These are phyloP conservation scores for Nipponacmea schrenckii DNA, from an alignment of 2,888 invertebrate species.

Conservation along the genomic window DNA sequence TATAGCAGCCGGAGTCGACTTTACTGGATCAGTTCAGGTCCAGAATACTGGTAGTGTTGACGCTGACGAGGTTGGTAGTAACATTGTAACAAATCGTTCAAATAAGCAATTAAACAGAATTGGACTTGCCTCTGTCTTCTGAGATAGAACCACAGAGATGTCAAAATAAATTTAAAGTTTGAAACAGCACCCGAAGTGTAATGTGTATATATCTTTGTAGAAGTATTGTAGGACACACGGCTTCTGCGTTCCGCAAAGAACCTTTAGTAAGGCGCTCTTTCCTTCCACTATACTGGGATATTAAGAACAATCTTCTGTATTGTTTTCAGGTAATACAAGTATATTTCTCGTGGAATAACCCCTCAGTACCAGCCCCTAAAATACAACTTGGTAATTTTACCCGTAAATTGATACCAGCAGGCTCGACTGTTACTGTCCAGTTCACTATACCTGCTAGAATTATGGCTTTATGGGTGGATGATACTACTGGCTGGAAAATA, in stretches of 20 bases:
- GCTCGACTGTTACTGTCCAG: slow-evolving; percentile 7
- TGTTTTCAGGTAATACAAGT: slow-evolving; percentile 43
- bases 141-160: no score
- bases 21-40: slow-evolving; percentile 36
- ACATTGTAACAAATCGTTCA: no score
- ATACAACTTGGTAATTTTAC: slow-evolving; percentile 43
- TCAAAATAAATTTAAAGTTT: no score
- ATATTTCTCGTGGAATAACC: slow-evolving; percentile 42
- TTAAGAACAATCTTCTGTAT: background rate
- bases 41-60: slow-evolving; percentile 41
- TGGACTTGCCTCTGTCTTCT: no score
- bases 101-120: no score
- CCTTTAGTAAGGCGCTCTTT: no score
- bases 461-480: slow-evolving; percentile 53
- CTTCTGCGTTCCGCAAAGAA: no score
- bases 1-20: slow-evolving; percentile 35
- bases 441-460: slow-evolving; percentile 37
- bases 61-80: slow-evolving; percentile 49
- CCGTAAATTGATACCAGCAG: slow-evolving; percentile 27
- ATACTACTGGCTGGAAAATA: slow-evolving; percentile 40
- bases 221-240: no score
- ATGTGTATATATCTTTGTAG: no score
- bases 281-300: no score
- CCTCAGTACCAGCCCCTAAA: slow-evolving; percentile 38
- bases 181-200: no score